These are phyloP conservation scores for Isurus oxyrinchus DNA, from an alignment of 2,113 vertebrate genomes.

Conservation along the genomic window DNA sequence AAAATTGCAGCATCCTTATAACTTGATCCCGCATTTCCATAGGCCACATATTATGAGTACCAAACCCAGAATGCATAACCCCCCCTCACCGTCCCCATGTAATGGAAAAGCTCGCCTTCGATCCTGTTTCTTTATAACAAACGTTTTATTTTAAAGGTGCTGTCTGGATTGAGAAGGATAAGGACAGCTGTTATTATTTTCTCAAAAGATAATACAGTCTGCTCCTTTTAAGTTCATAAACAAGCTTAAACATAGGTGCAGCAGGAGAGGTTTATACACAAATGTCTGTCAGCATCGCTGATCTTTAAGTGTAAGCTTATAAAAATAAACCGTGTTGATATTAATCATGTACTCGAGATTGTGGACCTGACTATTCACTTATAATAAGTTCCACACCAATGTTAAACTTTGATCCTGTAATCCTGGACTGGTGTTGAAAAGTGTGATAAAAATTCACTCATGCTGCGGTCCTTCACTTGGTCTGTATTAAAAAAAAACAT, in stretches of 20 bases:
- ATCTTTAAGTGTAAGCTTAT: constrained; percentile 9
- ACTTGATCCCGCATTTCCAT: background rate
- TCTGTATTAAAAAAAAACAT: background rate
- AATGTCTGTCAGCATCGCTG: constrained; percentile 23
- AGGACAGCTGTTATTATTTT: background rate
- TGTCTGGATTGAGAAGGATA: background rate
- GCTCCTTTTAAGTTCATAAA: background rate
- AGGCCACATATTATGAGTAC: background rate
- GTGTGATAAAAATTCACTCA: constrained; percentile 7
- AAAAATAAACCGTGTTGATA: constrained; percentile 19
- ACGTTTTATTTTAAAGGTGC: background rate
- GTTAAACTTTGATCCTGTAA: background rate
- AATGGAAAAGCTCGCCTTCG: background rate
- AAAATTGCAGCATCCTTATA: background rate
- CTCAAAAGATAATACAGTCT: background rate
- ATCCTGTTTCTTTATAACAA: too few relatives aligned
- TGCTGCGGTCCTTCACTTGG: background rate
- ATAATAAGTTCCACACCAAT: background rate
- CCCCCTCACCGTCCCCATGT: too few relatives aligned
- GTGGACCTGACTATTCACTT: background rate
- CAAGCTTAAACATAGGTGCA: background rate
- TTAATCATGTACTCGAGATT: constrained; percentile 22
- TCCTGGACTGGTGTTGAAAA: background rate
- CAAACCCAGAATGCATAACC: background rate
- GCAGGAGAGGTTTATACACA: background rate